Conservation (phyloP, 2,888 invertebrate genomes). For the Cerastis rubricosa region DNA sequence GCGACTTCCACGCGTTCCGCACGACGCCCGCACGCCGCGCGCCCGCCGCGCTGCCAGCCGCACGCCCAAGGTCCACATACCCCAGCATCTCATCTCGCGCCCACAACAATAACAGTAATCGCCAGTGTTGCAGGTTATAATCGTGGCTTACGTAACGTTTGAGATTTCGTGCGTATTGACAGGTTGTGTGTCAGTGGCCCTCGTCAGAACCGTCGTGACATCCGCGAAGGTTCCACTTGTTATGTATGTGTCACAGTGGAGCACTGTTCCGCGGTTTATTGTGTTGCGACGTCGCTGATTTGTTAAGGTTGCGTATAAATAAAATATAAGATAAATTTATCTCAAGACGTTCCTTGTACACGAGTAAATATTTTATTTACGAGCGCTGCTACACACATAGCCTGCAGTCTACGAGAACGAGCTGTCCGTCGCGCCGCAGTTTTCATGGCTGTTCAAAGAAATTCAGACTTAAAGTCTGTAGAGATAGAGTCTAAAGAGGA, state of each 20-base stretch:
- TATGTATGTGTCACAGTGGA: slow-evolving; percentile 45
- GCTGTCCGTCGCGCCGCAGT: slow-evolving; percentile 67
- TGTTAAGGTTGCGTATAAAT: slow-evolving; percentile 56
- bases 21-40: slow-evolving; percentile 77
- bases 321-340: slow-evolving; percentile 34
- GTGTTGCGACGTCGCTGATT: slow-evolving; percentile 42
- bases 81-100: slow-evolving; percentile 83
- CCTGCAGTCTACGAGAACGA: slow-evolving; percentile 66
- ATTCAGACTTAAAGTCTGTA: slow-evolving; percentile 65
- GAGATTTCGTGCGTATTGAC: slow-evolving; percentile 80
- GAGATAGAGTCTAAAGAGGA: slow-evolving; percentile 68
- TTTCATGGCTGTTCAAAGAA: slow-evolving; percentile 63
- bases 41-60: slow-evolving; percentile 72
- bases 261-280: slow-evolving; percentile 38
- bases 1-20: slow-evolving; percentile 78
- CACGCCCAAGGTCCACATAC: slow-evolving; percentile 77
- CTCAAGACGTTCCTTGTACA: slow-evolving; percentile 41
- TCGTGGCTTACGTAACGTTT: slow-evolving; percentile 86
- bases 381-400: slow-evolving; percentile 75
- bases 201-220: slow-evolving; percentile 56
- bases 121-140: slow-evolving; percentile 82
- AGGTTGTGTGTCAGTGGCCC: slow-evolving; percentile 82
- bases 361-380: slow-evolving; percentile 63
- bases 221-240: slow-evolving; percentile 57
- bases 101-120: slow-evolving; percentile 78